A percentile compares a stretch with the other conserved stretches of the same genome.
phyloP scores from a whole-genome alignment of 2,888 invertebrate species.

The Lordiphosa andalusiaca region DNA sequence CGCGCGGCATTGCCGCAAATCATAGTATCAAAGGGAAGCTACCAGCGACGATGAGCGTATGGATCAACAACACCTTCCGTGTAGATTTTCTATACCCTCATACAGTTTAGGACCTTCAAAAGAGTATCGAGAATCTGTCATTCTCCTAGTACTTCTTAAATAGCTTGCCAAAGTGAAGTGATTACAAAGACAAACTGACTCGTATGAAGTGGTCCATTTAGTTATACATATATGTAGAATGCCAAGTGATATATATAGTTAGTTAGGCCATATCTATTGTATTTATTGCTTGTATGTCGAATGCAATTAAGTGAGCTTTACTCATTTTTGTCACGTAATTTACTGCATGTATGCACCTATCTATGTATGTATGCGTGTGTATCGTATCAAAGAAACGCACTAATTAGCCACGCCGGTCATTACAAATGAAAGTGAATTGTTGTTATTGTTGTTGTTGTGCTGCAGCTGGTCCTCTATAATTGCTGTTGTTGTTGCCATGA shows the following conservation, averaged over 20 bases:
- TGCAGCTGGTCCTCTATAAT: conserved; percentile 20
- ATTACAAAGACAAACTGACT: too few relatives aligned
- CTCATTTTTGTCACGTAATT: conserved; percentile 15
- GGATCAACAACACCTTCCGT: too few relatives aligned
- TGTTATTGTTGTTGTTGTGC: conserved; percentile 20
- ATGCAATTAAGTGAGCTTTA: conserved; percentile 11
- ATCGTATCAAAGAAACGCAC: conserved; percentile 43
- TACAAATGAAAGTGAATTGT: conserved; percentile 38
- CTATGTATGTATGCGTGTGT: neutral
- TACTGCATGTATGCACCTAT: neutral
- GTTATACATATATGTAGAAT: neutral
- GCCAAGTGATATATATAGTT: too few relatives aligned
- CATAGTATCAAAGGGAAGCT: too few relatives aligned
- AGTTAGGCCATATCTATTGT: neutral
- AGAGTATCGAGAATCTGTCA: too few relatives aligned
- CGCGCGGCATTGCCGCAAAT: too few relatives aligned
- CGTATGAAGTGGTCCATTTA: too few relatives aligned
- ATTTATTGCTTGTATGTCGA: conserved; percentile 4
- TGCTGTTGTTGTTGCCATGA: conserved; percentile 38
- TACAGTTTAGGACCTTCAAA: too few relatives aligned
- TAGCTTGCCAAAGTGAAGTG: too few relatives aligned
- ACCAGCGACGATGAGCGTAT: too few relatives aligned
- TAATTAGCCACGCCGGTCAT: conserved; percentile 44
- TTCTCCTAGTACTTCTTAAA: too few relatives aligned
- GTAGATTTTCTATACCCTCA: too few relatives aligned